phyloP scores from a whole-genome alignment of 2,797 vertebrate genomes.

The Rhinogobio ventralis region DNA sequence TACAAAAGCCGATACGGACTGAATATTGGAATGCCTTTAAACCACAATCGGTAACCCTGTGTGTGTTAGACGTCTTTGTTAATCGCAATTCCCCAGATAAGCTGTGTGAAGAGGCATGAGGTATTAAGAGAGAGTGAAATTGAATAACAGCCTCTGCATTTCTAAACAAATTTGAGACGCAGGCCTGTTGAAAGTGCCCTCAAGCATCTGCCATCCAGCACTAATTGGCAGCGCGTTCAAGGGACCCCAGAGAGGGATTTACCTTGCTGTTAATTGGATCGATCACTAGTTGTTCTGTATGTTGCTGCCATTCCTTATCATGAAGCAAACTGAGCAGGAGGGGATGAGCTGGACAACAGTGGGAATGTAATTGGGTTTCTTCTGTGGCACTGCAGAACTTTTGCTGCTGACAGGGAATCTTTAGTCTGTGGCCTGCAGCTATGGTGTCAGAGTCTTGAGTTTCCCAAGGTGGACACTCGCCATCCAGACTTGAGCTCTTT shows the following conservation, averaged over 20 bases:
- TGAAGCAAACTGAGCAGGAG: slow-evolving; percentile 41
- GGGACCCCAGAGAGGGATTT: slow-evolving; percentile 49
- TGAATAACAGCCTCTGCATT: slow-evolving; percentile 47
- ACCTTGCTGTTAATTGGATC: slow-evolving; percentile 63
- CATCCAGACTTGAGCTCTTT: slow-evolving; percentile 17
- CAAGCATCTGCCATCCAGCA: slow-evolving; percentile 41
- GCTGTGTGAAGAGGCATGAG: slow-evolving; percentile 35
- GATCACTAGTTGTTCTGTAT: slow-evolving; percentile 50
- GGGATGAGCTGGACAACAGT: slow-evolving; percentile 37
- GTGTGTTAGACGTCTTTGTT: slow-evolving; percentile 33
- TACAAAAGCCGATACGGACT: slow-evolving; percentile 28
- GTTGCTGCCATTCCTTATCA: slow-evolving; percentile 53
- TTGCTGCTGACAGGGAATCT: slow-evolving; percentile 20
- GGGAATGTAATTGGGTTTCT: slow-evolving; percentile 60
- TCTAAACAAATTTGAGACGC: slow-evolving; percentile 52
- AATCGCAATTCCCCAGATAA: slow-evolving; percentile 47
- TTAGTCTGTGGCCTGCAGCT: slow-evolving; percentile 37
- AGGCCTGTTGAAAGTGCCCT: slow-evolving; percentile 53
- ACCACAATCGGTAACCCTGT: slow-evolving; percentile 21
- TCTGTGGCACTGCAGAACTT: slow-evolving; percentile 41
- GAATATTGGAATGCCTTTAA: slow-evolving; percentile 44
- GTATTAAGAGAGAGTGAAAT: slow-evolving; percentile 34
- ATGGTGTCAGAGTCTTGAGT: slow-evolving; percentile 27
- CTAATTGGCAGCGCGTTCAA: slow-evolving; percentile 59
- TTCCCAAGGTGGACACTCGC: slow-evolving; percentile 28